Base-by-base conservation (phyloP, 1,140 invertebrate genomes). In the Xylocopa sonorina region DNA sequence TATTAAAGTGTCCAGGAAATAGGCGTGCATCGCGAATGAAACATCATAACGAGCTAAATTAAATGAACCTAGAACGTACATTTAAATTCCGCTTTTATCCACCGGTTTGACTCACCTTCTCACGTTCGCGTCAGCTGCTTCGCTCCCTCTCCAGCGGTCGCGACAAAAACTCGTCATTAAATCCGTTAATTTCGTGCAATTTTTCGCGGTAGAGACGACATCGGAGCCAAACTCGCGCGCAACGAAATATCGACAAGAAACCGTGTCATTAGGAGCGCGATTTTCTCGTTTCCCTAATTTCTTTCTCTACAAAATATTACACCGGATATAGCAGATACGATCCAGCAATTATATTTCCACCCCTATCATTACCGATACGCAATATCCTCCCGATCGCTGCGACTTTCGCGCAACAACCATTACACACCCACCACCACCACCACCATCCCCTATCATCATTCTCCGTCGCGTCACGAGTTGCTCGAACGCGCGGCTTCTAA, bases 21-120 rank as follows among this genome's bases (percentile, higher is more conserved):
- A 27, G 43, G n/a, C 18, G 9, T 6, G 9, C 9, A 27, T 71
- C 10, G 16, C 24, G 14, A 21, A 29, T 29, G 21, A 72, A 71
- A 24, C 16, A 29, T 53, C 5, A 9, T 32, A 64, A 38, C 68
- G 38, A 71, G 51, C 16, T 57, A 29, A 71, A 71, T 71, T 71
- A 71, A 71, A 71, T 6, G 51, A 57, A 57, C 51, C n/a, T 29
- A 21, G 16, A 34, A 66, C 27, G 3, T 27, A 21, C 27, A 10
- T 66, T 63, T 21, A 21, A 74, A n/a, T 32, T 43, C 14, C 27
- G 41, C 21, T 43, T 75, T 66, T 18, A 43, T 24, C 3, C n/a
- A 3, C 7, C 5, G 6, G 24, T 21, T 43, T 16, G 7, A 43
- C 3, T 29, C 21, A 14, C 18, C 3, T 14, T 32, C 27, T 14